Evolutionary conservation across 2,113 vertebrate genomes (phyloP).

Genomic region (Leptosomus discolor): DNA sequence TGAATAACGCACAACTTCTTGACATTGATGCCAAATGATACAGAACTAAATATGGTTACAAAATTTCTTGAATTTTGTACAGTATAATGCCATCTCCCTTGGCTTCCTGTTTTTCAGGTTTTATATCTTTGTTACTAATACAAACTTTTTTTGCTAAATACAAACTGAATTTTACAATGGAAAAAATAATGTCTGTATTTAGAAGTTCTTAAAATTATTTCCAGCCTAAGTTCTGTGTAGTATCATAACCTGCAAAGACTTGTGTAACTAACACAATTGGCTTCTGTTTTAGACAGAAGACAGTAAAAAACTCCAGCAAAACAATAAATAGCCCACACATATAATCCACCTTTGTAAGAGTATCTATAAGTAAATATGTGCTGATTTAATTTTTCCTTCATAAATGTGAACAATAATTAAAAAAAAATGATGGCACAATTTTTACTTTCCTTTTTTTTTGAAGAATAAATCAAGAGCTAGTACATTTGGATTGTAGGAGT

Average conservation of each 20-base stretch:
- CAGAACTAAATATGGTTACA: background rate
- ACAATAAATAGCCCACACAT: background rate
- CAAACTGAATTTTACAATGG: background rate
- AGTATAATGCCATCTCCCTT: background rate
- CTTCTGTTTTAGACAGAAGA: background rate
- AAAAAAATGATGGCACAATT: background rate
- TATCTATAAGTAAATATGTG: background rate
- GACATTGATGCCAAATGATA: background rate
- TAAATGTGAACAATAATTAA: background rate
- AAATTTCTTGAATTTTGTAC: background rate
- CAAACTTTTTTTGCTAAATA: constrained; percentile 29
- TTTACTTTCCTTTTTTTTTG: background rate
- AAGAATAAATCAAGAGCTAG: background rate
- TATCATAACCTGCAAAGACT: background rate
- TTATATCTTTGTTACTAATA: background rate
- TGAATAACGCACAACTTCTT: background rate
- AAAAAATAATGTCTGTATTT: background rate
- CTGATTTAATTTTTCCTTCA: background rate
- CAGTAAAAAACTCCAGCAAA: background rate
- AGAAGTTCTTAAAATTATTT: constrained; percentile 33
- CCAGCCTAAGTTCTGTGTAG: background rate
- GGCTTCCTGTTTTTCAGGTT: background rate
- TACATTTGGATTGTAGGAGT: background rate
- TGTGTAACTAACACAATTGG: background rate
- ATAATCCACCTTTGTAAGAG: background rate